Evolutionary conservation across 2,797 vertebrate genomes (phyloP).

Genomic region (Emys orbicularis): DNA sequence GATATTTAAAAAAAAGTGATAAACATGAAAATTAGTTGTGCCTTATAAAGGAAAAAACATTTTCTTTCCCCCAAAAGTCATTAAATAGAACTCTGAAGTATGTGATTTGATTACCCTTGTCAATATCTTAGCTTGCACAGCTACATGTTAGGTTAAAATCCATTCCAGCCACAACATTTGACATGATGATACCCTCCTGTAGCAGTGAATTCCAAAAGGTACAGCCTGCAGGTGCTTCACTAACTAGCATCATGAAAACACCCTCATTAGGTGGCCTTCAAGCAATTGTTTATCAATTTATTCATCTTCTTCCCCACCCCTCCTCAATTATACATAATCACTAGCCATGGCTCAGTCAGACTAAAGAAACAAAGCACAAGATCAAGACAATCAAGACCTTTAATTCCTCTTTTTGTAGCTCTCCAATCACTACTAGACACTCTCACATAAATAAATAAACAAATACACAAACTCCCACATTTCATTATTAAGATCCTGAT

Average conservation of each 20-base stretch:
- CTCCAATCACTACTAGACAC: not conserved
- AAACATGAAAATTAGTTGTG: not conserved
- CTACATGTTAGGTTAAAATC: not conserved
- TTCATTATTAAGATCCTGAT: not conserved
- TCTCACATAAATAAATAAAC: not conserved
- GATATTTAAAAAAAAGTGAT: not conserved
- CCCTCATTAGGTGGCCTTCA: accelerated
- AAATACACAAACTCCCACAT: not conserved
- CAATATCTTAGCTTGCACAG: not conserved
- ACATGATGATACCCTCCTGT: constrained; percentile 14
- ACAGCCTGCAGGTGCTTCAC: not conserved
- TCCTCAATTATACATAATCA: not conserved
- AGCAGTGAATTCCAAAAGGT: not conserved
- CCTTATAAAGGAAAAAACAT: not conserved
- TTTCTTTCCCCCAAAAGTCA: not conserved
- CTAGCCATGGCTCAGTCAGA: not conserved
- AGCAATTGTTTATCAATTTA: not conserved
- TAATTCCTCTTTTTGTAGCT: not conserved
- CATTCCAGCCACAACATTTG: not conserved
- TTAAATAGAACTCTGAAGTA: not conserved
- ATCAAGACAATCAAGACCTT: not conserved
- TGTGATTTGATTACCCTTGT: not conserved
- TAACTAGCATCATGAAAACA: not conserved
- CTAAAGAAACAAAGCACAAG: not conserved
- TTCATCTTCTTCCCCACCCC: not conserved